Base-by-base conservation (phyloP, 2,888 invertebrate species). In the Pristionchus mayeri region DNA sequence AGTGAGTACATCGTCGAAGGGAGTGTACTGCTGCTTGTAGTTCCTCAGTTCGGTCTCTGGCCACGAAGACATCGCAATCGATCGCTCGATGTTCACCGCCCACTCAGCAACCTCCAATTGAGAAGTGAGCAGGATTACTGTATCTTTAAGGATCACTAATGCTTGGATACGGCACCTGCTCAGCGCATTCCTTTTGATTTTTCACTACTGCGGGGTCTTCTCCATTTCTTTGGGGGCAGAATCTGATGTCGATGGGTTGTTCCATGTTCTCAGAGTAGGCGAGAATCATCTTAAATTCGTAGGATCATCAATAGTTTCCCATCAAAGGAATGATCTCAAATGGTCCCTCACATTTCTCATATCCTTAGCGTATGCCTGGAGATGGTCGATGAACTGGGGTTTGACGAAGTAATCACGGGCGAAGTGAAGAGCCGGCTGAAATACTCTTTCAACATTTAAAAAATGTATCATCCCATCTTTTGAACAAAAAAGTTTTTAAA, bases 391-490 rank as follows among this genome's bases (percentile, higher is more conserved):
- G 84, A 87, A 88, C 40, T 84, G 82, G 40, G 86, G 86, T 67
- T 86, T 84, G 52, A 87, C 79, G 84, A 85, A 88, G 85, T 85
- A 88, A 57, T 88, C 88, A 30, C 85, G 85, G 16, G 88, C 85
- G 37, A 84, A 63, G 37, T 30, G 27, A n/a, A 87, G 86, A 1
- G 50, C 84, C 18, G 85, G 84, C 84, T 67, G 63, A 86, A 78
- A 27, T 30, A n/a, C n/a, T n/a, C n/a, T n/a, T n/a, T n/a, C n/a
- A n/a, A n/a, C n/a, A n/a, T n/a, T n/a, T n/a, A n/a, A n/a, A n/a
- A n/a, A n/a, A n/a, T n/a, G n/a, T n/a, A n/a, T n/a, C n/a, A n/a
- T n/a, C n/a, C n/a, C n/a, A n/a, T n/a, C n/a, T n/a, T n/a, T n/a
- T n/a, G n/a, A n/a, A n/a, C n/a, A n/a, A n/a, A n/a, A n/a, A n/a